Percentiles rank a stretch among this genome's conserved stretches.
Evolutionary conservation across 2,113 vertebrate genomes (phyloP).

Genomic region (Mungos mungo): DNA sequence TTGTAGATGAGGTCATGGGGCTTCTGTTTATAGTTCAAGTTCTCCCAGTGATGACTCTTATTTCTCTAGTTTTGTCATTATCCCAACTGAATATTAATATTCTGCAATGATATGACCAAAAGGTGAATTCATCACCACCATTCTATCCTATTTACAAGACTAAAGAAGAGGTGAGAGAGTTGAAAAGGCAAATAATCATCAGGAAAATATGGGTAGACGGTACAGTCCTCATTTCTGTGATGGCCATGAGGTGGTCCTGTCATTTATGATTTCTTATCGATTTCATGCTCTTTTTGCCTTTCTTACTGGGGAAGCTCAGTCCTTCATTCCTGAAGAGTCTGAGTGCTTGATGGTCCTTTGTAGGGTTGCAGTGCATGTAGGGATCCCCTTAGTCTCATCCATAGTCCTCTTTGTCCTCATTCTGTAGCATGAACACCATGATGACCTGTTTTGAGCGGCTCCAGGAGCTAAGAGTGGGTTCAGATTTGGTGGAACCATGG

Average conservation of each 20-base stretch:
- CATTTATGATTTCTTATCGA: neutral
- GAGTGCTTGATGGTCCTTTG: neutral
- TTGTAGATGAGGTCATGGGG: neutral
- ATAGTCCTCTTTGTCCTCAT: neutral
- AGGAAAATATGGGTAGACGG: neutral
- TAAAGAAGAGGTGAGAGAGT: neutral
- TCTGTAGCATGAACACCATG: neutral
- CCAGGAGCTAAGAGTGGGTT: neutral
- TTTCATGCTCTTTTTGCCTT: neutral
- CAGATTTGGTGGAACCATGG: neutral
- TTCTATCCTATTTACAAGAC: neutral
- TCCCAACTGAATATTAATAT: neutral
- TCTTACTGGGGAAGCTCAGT: neutral
- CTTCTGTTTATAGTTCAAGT: neutral
- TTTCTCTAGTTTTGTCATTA: neutral
- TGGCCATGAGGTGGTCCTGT: neutral
- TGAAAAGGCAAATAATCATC: neutral
- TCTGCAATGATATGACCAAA: neutral
- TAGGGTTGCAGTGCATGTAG: neutral
- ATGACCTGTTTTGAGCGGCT: neutral
- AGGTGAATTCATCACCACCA: neutral
- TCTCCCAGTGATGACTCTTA: neutral
- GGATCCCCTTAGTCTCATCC: neutral
- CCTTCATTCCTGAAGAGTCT: neutral
- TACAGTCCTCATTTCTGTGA: neutral